Evolutionary conservation across 2,797 vertebrate species (phyloP), one percentile per base, ranked within the genome.

Genomic region (Sebastes cheni): DNA sequence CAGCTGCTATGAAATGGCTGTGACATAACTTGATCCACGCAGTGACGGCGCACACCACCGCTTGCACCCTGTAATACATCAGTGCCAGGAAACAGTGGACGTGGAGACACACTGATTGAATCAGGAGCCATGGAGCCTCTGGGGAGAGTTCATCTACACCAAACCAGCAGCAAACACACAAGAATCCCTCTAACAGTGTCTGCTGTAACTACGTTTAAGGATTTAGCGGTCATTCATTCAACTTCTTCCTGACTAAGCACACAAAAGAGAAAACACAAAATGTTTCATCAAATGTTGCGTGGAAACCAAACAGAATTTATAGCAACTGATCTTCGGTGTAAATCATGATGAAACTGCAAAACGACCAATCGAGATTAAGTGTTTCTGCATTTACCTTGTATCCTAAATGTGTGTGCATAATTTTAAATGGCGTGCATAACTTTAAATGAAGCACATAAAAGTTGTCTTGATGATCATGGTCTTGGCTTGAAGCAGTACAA

Each of bases 11-110:
- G 91, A 93, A 94, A 89, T 62, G 86, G 87, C 90, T 92, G 91
- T 94, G 94, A 96, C 95, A 95, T 95, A 95, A 96, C 93, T 93
- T 94, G 95, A 96, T 96, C 94, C 92, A 81, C 86, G 87, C 89
- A 74, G 91, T 92, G 94, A 95, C 87, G 87, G 88, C 85, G 67
- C 94, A 93, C 93, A 86, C 85, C 86, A 75, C 84, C 72, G 84
- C 82, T 78, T 86, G 89, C 90, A 89, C 93, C 89, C 89, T 82
- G 94, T 84, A 91, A 96, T 96, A 95, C 65, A 96, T 96, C 96
- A 96, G 93, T 96, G 95, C 95, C 96, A 96, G 93, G 89, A 94
- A 91, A 93, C 83, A 84, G 90, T 88, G 91, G 90, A 94, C 83
- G 71, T 84, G 74, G 89, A 94, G 94, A 90, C 87, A 60, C 75